Base-by-base conservation (phyloP, 2,888 invertebrate genomes). In the Uloborus plumipes region DNA sequence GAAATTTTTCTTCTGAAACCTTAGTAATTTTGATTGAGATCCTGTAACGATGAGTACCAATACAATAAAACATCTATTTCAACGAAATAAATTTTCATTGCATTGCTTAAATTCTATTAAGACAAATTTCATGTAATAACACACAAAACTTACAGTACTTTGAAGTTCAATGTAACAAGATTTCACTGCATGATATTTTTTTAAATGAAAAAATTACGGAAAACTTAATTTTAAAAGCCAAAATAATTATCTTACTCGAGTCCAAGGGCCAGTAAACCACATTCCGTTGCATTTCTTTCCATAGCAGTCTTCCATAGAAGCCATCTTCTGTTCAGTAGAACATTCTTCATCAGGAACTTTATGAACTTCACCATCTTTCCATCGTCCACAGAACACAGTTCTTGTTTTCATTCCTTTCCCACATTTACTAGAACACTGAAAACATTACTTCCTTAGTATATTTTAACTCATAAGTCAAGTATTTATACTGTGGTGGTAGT, bases 361-460 rank as follows among this genome's bases (percentile, higher is more conserved):
- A 72, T 91, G 91, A 47, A 96, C 91, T 47, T 91, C 91, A 0
- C 93, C 93, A 71, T 88, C 86, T 78, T 93, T 92, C 86, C 92
- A 92, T 47, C 91, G 90, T 0, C 94, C 96, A 89, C 98, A 99
- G 88, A 96, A 93, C 4, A 98, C 94, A 62, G 92, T 92, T 26
- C 98, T 92, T 0, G 93, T 94, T 89, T 95, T 93, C 20, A 94
- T 90, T 0, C 98, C 98, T 83, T 92, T 86, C 9, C 97, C 97
- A 88, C 98, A 98, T 86, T 92, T 91, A 0, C 93, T 93, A 14
- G 97, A 96, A 89, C 98, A 98, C 93, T 96, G 88, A 16, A 50
- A 76, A 39, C 9, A 39, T 39, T 6, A 39, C 9, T 39, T 39
- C 9, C 39, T 11, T 39, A 39, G 11, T 11, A 11, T 39, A 39